These are phyloP conservation scores for Meloidogyne hapla DNA, from an alignment of 1,140 invertebrate genomes.

Conservation along the genomic window DNA sequence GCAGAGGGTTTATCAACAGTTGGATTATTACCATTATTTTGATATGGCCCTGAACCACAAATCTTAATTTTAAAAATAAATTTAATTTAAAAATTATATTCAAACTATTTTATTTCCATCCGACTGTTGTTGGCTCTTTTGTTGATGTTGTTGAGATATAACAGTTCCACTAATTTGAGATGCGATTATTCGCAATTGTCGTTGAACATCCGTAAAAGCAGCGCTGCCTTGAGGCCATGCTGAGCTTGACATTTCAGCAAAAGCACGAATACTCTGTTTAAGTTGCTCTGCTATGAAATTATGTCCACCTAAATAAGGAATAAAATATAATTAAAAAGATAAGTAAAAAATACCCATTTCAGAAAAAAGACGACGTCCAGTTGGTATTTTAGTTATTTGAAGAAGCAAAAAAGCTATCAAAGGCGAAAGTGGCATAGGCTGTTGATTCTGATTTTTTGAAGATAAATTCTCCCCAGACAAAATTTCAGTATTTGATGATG, in stretches of 20 bases:
- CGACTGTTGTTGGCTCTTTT: not conserved
- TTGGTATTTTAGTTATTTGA: slow-evolving; percentile 8
- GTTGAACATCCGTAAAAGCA: slow-evolving; percentile 26
- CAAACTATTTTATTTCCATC: not conserved
- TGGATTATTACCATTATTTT: not conserved
- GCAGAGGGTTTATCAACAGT: not conserved
- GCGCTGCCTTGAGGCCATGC: slow-evolving; percentile 7
- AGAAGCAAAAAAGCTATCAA: slow-evolving; percentile 27
- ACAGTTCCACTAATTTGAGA: slow-evolving; percentile 34
- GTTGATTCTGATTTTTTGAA: not conserved
- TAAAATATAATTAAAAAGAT: not conserved
- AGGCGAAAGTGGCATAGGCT: slow-evolving; percentile 28
- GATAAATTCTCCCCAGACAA: not conserved
- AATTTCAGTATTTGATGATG: not conserved
- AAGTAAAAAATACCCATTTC: slow-evolving; percentile 11
- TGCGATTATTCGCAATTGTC: slow-evolving; percentile 33
- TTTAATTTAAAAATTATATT: not conserved
- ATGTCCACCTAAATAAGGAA: slow-evolving; percentile 36
- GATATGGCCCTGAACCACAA: not conserved
- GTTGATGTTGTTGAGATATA: slow-evolving; percentile 18
- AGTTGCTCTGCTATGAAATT: slow-evolving; percentile 40
- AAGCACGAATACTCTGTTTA: slow-evolving; percentile 28
- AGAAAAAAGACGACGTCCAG: slow-evolving; percentile 16
- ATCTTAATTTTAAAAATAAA: not conserved
- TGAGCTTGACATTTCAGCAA: slow-evolving; percentile 17